Conservation (phyloP, 2,797 vertebrate genomes). For the Zalophus californianus region DNA sequence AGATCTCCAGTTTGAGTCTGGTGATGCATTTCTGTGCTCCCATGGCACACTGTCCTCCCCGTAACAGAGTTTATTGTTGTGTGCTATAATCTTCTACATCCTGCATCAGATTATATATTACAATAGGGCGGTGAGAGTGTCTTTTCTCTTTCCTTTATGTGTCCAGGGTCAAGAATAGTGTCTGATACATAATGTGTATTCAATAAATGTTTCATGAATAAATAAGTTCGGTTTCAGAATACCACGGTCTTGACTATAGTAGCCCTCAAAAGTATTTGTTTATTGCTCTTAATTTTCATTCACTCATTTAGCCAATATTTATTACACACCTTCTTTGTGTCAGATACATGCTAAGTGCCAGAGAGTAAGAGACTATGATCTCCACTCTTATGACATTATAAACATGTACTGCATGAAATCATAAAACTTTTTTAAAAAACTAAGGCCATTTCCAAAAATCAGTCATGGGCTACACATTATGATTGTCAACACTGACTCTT, state of each 20-base stretch:
- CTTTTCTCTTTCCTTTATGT: neutral
- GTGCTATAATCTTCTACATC: neutral
- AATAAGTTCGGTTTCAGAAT: constrained; percentile 34
- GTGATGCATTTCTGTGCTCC: neutral
- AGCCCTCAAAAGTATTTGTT: neutral
- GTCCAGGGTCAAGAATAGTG: neutral
- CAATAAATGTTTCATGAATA: neutral
- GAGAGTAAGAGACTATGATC: neutral
- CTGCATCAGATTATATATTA: neutral
- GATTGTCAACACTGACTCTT: neutral
- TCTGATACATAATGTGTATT: neutral
- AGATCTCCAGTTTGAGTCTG: neutral
- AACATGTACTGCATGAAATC: neutral
- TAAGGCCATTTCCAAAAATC: neutral
- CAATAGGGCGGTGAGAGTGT: neutral
- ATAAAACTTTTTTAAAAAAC: neutral
- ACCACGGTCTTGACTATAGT: neutral
- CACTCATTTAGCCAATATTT: neutral
- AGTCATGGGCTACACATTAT: neutral
- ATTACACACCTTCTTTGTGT: neutral
- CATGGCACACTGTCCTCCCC: neutral
- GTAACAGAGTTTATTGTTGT: neutral
- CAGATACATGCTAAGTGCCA: neutral
- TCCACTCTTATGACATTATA: neutral
- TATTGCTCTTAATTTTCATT: neutral